Percentiles rank a stretch among this genome's conserved stretches.
Conservation (phyloP, 2,888 invertebrate genomes). For the Lacanobia wlatinum region DNA sequence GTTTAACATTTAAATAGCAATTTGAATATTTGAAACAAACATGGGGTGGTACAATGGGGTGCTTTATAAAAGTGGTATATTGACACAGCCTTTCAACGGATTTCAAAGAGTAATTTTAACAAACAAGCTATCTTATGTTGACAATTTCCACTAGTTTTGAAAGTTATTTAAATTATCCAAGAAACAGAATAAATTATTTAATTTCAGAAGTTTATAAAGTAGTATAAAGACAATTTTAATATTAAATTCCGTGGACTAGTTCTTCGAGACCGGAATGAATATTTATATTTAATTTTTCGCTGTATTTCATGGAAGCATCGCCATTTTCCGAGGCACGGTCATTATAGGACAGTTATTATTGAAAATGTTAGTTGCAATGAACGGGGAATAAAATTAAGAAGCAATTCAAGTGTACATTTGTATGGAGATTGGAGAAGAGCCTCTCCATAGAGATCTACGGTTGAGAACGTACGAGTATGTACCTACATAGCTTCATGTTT, state of each 20-base stretch:
- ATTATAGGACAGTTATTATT: not conserved
- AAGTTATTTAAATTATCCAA: not conserved
- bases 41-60: too few species aligned
- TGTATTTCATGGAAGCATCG: constrained; percentile 5
- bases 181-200: not conserved
- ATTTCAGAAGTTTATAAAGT: not conserved
- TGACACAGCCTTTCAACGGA: too few species aligned
- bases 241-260: constrained; percentile 18
- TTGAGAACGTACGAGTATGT: too few species aligned
- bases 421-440: too few species aligned
- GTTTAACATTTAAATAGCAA: too few species aligned
- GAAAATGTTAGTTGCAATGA: not conserved
- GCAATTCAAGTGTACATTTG: too few species aligned
- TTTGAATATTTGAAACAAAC: too few species aligned
- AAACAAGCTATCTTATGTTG: not conserved
- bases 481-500: too few species aligned
- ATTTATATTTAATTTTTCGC: constrained; percentile 6
- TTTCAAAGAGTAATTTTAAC: not conserved
- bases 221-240: constrained; percentile 5
- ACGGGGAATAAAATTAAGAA: not conserved
- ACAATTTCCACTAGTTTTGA: not conserved
- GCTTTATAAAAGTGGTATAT: too few species aligned
- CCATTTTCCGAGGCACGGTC: constrained; percentile 12
- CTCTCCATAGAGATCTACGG: too few species aligned
- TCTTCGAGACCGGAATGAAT: constrained; percentile 18